Evolutionary conservation across 1,140 invertebrate genomes (phyloP).

Genomic region (Plodia interpunctella): DNA sequence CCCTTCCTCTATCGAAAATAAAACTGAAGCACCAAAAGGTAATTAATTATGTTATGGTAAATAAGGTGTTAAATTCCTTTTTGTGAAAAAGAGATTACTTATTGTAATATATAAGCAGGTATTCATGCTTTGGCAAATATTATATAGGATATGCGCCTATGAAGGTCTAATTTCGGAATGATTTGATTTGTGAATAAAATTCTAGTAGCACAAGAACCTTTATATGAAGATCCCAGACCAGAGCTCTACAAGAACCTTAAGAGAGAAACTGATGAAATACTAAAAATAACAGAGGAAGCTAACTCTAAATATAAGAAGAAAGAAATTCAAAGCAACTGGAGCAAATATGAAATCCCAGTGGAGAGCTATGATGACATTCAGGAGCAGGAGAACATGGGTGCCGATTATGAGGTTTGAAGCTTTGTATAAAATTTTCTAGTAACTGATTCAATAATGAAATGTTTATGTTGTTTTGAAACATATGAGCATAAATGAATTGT

Average conservation of each 20-base stretch:
- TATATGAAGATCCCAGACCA: constrained; percentile 51
- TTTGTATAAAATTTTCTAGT: too few species aligned
- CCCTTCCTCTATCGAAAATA: constrained; percentile 19
- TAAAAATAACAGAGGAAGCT: constrained; percentile 66
- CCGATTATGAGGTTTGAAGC: constrained; percentile 61
- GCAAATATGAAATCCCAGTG: constrained; percentile 70
- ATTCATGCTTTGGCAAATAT: too few species aligned
- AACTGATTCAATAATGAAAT: too few species aligned
- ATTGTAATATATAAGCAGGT: too few species aligned
- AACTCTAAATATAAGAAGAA: constrained; percentile 70
- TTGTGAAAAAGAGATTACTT: too few species aligned
- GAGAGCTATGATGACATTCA: constrained; percentile 70
- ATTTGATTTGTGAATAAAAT: constrained; percentile 10
- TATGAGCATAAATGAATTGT: too few species aligned
- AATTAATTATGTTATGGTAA: too few species aligned
- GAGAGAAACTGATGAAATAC: constrained; percentile 66
- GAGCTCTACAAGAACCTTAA: constrained; percentile 67
- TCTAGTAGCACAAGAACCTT: constrained; percentile 47
- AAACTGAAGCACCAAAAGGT: constrained; percentile 30
- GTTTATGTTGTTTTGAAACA: too few species aligned
- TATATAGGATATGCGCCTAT: too few species aligned
- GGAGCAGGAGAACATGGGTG: constrained; percentile 63
- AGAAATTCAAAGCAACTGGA: constrained; percentile 72
- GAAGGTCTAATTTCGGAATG: too few species aligned
- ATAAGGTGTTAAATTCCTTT: constrained; percentile 4